Conservation (phyloP, 2,888 invertebrate genomes). For the Idaea straminata region DNA sequence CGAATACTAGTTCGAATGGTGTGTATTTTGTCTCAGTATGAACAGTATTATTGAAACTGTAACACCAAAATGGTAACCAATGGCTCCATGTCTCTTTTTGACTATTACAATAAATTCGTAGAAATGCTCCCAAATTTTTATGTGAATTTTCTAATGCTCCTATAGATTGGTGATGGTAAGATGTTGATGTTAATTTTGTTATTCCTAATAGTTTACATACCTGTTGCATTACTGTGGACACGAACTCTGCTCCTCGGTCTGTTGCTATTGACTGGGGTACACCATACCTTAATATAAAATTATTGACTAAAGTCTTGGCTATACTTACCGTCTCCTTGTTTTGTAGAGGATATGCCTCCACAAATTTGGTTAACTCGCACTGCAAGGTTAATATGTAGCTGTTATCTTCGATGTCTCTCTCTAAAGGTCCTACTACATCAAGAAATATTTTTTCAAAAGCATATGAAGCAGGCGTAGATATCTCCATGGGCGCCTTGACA, state of each 20-base stretch:
- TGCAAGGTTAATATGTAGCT: slow-evolving; percentile 19
- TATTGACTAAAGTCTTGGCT: slow-evolving; percentile 16
- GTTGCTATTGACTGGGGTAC: slow-evolving; percentile 12
- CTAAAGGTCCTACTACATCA: slow-evolving; percentile 23
- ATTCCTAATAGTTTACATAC: slow-evolving; percentile 21
- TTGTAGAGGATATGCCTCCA: slow-evolving; percentile 14
- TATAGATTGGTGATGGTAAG: slow-evolving; percentile 19
- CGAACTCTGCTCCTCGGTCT: slow-evolving; percentile 22
- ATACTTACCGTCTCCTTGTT: slow-evolving; percentile 10
- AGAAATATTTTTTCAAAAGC: slow-evolving; percentile 24
- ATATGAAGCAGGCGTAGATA: slow-evolving; percentile 18
- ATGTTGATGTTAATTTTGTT: slow-evolving; percentile 16
- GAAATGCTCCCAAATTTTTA: slow-evolving; percentile 14
- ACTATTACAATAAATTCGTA: slow-evolving; percentile 14
- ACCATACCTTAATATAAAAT: slow-evolving; percentile 18
- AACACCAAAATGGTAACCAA: slow-evolving; percentile 26
- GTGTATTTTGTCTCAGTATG: slow-evolving; percentile 14
- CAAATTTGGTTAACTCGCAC: slow-evolving; percentile 28
- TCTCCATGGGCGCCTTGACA: slow-evolving; percentile 19
- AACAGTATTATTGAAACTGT: slow-evolving; percentile 24
- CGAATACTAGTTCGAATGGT: slow-evolving; percentile 22
- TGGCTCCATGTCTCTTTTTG: slow-evolving; percentile 14
- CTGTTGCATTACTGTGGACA: slow-evolving; percentile 10
- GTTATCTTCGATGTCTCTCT: slow-evolving; percentile 17
- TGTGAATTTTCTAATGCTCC: slow-evolving; percentile 18